These are phyloP conservation scores for Argynnis bischoffii DNA, from an alignment of 2,888 invertebrate species.

Conservation along the genomic window DNA sequence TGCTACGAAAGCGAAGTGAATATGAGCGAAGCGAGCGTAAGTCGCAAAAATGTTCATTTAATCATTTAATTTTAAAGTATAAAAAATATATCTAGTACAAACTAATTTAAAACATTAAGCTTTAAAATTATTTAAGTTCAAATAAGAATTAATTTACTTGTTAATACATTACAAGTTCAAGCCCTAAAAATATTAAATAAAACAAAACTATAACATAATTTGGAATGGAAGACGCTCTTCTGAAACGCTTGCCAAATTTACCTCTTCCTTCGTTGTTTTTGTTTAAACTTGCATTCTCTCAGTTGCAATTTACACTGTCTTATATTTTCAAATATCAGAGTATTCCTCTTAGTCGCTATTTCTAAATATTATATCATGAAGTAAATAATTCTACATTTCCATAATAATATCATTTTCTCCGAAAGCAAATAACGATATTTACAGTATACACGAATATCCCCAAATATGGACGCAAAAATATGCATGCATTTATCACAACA, in stretches of 20 bases:
- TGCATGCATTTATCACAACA: too few species aligned
- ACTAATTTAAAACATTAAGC: too few species aligned
- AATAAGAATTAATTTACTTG: too few species aligned
- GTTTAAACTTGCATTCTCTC: slow-evolving; percentile 10
- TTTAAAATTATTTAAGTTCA: too few species aligned
- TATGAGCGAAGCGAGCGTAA: too few species aligned
- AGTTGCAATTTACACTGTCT: slow-evolving; percentile 1
- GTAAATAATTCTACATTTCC: neutral
- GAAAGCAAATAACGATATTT: too few species aligned
- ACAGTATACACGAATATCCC: too few species aligned
- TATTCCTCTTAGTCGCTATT: neutral
- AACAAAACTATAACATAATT: slow-evolving; percentile 9
- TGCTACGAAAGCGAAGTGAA: neutral
- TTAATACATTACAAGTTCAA: neutral
- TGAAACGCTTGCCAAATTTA: slow-evolving; percentile 16
- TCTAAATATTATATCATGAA: neutral
- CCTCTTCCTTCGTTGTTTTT: slow-evolving; percentile 3
- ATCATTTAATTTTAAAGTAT: too few species aligned
- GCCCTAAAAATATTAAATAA: slow-evolving; percentile 6
- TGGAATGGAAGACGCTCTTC: slow-evolving; percentile 7
- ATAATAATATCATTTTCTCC: too few species aligned
- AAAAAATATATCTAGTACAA: too few species aligned
- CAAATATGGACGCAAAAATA: too few species aligned
- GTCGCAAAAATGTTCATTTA: too few species aligned
- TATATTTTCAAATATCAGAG: neutral